phyloP scores from a whole-genome alignment of 2,888 invertebrate species.

The Yponomeuta cagnagella region DNA sequence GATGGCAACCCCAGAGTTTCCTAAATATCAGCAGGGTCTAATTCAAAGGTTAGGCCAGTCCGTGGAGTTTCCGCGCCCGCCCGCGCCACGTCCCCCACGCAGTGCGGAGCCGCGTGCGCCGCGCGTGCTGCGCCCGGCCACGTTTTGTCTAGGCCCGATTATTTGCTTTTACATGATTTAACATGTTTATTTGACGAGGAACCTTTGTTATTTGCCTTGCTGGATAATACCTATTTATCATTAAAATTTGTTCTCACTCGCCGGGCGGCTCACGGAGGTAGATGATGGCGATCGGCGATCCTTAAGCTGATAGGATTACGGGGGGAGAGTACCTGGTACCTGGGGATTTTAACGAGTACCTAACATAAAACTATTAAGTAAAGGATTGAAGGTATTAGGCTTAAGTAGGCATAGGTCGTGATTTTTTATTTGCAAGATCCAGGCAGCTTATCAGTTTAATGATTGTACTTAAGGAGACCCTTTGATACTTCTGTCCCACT shows the following conservation, averaged over 20 bases:
- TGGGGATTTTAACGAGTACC: background rate
- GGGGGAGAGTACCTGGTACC: background rate
- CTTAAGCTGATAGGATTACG: background rate
- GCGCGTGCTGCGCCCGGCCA: conserved; percentile 28
- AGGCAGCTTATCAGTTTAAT: too few species aligned
- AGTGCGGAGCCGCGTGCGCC: conserved; percentile 18
- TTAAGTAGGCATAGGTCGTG: too few species aligned
- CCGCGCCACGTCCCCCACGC: background rate
- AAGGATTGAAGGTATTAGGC: too few species aligned
- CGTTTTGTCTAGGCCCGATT: conserved; percentile 28
- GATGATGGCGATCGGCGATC: background rate
- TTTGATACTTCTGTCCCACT: too few species aligned
- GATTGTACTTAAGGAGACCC: too few species aligned
- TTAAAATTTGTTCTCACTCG: background rate
- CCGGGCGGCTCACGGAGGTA: background rate
- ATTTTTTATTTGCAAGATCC: too few species aligned
- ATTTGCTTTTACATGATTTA: conserved; percentile 70
- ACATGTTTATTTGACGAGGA: conserved; percentile 44
- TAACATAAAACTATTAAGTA: too few species aligned
- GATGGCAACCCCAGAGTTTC: too few species aligned
- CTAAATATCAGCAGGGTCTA: too few species aligned
- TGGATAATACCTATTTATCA: background rate
- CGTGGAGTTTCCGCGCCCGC: background rate
- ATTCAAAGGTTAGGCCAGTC: background rate
- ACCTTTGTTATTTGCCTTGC: background rate